phyloP scores from a whole-genome alignment of 2,113 vertebrate genomes.

The Lichenostomus cassidix region DNA sequence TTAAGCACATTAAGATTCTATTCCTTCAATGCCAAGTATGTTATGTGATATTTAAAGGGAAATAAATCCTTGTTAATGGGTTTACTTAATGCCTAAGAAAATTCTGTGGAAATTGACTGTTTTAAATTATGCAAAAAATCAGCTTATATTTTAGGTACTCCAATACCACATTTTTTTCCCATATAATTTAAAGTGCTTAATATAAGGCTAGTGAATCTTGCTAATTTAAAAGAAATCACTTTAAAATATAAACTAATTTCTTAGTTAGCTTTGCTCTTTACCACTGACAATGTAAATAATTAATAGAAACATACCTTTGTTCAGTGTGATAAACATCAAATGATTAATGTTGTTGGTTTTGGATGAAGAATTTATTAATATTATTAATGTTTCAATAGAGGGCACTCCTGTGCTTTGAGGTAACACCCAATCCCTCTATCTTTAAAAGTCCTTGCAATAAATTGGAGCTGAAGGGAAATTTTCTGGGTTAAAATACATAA shows the following conservation, averaged over 20 bases:
- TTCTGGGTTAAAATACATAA: neutral
- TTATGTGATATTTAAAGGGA: neutral
- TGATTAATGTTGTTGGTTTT: neutral
- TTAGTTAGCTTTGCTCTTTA: neutral
- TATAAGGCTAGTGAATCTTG: neutral
- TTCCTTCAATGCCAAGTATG: neutral
- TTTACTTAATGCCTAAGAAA: constrained; percentile 2
- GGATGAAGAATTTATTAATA: neutral
- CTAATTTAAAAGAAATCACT: neutral
- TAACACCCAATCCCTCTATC: neutral
- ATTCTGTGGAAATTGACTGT: neutral
- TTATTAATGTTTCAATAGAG: constrained; percentile 25
- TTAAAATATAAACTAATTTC: neutral
- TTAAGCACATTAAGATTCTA: neutral
- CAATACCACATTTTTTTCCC: neutral
- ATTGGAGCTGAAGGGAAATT: neutral
- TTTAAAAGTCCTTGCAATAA: neutral
- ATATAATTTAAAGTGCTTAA: neutral
- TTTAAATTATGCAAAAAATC: constrained; percentile 17
- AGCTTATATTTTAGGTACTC: neutral
- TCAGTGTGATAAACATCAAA: neutral
- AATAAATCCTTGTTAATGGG: neutral
- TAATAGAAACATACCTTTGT: neutral
- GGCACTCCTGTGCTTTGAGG: constrained; percentile 17
- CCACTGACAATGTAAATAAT: neutral